A percentile compares a stretch with the other conserved stretches of the same genome.
These are phyloP conservation scores for Leptopilina clavipes DNA, from an alignment of 1,140 invertebrate genomes.

Conservation along the genomic window DNA sequence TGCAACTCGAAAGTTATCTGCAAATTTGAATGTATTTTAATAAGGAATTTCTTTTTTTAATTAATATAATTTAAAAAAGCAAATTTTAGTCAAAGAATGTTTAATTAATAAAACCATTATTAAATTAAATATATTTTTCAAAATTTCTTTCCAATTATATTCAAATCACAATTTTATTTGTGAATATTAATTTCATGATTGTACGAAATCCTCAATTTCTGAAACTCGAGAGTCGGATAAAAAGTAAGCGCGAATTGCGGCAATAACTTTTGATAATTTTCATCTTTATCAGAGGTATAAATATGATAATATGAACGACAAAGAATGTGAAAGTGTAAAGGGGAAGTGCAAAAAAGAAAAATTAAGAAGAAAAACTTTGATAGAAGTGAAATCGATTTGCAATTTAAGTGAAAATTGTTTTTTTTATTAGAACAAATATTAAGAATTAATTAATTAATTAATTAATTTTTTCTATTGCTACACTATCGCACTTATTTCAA, in stretches of 20 bases:
- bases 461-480: not conserved
- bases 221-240: conserved; percentile 33
- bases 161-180: too few species aligned
- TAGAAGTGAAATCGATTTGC: not conserved
- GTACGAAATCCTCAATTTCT: conserved; percentile 19
- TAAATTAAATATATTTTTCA: too few species aligned
- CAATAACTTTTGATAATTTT: conserved; percentile 20
- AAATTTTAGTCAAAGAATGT: too few species aligned
- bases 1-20: not conserved
- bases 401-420: not conserved
- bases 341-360: not conserved
- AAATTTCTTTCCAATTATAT: too few species aligned
- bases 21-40: not conserved
- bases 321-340: conserved; percentile 22
- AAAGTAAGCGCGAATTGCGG: not conserved
- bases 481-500: not conserved
- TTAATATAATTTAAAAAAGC: too few species aligned
- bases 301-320: not conserved
- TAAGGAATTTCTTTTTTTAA: not conserved
- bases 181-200: not conserved
- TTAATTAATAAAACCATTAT: too few species aligned
- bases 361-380: too few species aligned
- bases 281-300: not conserved
- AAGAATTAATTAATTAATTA: not conserved
- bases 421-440: not conserved